phyloP scores from a whole-genome alignment of 2,888 invertebrate species.

The Caenorhabditis angaria region DNA sequence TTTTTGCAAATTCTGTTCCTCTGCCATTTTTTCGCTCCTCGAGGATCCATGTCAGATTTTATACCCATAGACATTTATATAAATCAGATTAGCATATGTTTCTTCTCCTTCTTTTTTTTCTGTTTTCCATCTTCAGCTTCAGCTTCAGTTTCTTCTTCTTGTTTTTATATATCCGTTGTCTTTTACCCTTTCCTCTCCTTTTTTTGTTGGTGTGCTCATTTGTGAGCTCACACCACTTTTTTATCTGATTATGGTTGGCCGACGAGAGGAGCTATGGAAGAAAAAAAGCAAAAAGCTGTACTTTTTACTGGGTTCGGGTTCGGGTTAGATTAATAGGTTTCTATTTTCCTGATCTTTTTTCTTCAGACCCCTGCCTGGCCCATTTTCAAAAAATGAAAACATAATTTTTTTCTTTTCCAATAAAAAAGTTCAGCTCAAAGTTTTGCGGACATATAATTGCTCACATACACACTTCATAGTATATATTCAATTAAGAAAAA shows the following conservation, averaged over 20 bases:
- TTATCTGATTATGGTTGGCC: slow-evolving; percentile 6
- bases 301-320: too few relatives aligned
- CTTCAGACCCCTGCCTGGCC: too few relatives aligned
- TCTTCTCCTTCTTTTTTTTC: slow-evolving; percentile 18
- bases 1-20: too few relatives aligned
- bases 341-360: too few relatives aligned
- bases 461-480: neutral
- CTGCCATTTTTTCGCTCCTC: neutral
- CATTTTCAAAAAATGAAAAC: too few relatives aligned
- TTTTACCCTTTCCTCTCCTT: slow-evolving; percentile 4
- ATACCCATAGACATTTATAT: neutral
- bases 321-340: too few relatives aligned
- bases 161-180: neutral
- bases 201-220: neutral
- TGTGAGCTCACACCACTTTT: slow-evolving; percentile 5
- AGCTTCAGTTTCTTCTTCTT: slow-evolving; percentile 6
- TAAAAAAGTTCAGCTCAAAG: too few relatives aligned
- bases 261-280: slow-evolving; percentile 14
- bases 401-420: too few relatives aligned
- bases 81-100: slow-evolving; percentile 44
- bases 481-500: slow-evolving; percentile 2
- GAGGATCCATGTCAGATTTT: neutral
- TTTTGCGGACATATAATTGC: slow-evolving; percentile 1
- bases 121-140: too few relatives aligned
- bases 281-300: slow-evolving; percentile 11